phyloP scores from a whole-genome alignment of 2,797 vertebrate genomes.

The Lophius americanus region DNA sequence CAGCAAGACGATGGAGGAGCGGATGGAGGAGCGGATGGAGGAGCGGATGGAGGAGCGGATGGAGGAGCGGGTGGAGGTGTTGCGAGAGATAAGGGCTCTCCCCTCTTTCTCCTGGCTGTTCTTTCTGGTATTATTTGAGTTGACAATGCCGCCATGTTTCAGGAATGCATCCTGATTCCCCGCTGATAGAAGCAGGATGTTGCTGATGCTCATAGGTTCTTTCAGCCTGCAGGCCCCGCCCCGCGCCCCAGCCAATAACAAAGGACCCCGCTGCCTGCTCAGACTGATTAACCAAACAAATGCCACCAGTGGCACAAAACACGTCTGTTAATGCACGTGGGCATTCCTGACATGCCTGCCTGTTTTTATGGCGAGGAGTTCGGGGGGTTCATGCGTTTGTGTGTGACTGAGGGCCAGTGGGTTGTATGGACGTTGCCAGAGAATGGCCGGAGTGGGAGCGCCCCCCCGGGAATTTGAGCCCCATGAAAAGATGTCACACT shows the following conservation, averaged over 20 bases:
- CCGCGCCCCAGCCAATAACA: conserved; percentile 65
- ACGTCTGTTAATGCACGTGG: conserved; percentile 70
- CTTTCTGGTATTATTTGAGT: conserved; percentile 47
- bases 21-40: not conserved
- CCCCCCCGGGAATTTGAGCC: not conserved
- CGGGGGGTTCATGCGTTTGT: conserved; percentile 63
- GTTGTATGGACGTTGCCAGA: conserved; percentile 39
- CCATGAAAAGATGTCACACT: not conserved
- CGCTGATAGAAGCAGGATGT: conserved; percentile 70
- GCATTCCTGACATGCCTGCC: conserved; percentile 75
- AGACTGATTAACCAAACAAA: conserved; percentile 74
- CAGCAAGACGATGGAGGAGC: not conserved
- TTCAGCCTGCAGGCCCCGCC: conserved; percentile 65
- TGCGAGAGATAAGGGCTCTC: conserved; percentile 38
- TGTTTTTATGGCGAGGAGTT: conserved; percentile 68
- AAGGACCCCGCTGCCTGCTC: conserved; percentile 61
- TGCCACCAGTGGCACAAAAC: conserved; percentile 71
- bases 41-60: conserved; percentile 10
- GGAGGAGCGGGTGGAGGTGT: conserved; percentile 5
- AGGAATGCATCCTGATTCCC: conserved; percentile 62
- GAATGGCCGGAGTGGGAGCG: conserved; percentile 11
- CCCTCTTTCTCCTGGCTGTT: conserved; percentile 26
- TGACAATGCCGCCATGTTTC: conserved; percentile 60
- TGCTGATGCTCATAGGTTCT: conserved; percentile 79
- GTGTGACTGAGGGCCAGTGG: conserved; percentile 56